Evolutionary conservation across 2,888 invertebrate species (phyloP).

Genomic region (Yponomeuta cagnagella): DNA sequence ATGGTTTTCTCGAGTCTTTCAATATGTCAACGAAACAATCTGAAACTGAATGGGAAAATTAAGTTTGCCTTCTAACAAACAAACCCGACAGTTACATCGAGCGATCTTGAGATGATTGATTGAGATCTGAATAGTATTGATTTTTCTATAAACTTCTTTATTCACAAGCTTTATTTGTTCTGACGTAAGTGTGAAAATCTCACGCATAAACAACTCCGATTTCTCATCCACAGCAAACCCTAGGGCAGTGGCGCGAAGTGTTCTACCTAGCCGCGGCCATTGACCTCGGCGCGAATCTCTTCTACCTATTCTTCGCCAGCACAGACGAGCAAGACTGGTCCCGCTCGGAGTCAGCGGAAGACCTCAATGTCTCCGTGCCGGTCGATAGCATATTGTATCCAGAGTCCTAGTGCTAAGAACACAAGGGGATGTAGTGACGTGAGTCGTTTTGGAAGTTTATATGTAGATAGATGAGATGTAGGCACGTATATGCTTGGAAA

Average conservation of each 20-base stretch:
- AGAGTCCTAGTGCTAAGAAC: constrained; percentile 46
- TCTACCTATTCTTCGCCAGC: constrained; percentile 87
- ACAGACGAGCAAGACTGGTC: constrained; percentile 82
- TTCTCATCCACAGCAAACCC: constrained; percentile 76
- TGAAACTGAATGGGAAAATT: too few species aligned
- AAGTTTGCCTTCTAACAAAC: too few species aligned
- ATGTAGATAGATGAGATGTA: too few species aligned
- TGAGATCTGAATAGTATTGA: too few species aligned
- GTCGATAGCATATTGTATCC: constrained; percentile 58
- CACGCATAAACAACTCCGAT: not conserved
- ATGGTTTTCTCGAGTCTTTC: too few species aligned
- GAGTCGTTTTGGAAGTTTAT: not conserved
- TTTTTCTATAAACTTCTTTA: not conserved
- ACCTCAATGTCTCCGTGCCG: constrained; percentile 55
- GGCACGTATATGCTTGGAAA: too few species aligned
- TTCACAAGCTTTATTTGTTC: not conserved
- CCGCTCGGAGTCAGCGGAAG: constrained; percentile 43
- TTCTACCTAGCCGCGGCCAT: constrained; percentile 88
- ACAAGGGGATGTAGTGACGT: not conserved
- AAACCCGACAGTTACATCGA: too few species aligned
- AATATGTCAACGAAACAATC: too few species aligned
- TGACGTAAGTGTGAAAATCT: not conserved
- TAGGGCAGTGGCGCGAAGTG: constrained; percentile 84
- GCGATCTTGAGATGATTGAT: too few species aligned
- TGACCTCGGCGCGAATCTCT: constrained; percentile 83